These are phyloP conservation scores for Lipotes vexillifer DNA, from an alignment of 2,113 vertebrate species.

Conservation along the genomic window DNA sequence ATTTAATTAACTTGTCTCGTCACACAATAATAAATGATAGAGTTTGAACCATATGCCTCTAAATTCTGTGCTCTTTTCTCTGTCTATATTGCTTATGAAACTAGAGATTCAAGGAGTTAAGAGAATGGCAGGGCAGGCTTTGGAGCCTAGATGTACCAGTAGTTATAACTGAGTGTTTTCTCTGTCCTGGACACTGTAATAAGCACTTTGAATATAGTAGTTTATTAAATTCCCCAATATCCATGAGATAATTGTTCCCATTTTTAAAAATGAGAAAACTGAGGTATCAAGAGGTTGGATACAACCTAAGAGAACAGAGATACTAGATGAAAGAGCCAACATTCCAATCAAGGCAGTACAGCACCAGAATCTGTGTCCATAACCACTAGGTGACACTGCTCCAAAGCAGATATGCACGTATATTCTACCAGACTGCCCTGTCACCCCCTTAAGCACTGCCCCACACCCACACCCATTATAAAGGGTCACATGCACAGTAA, in stretches of 20 bases:
- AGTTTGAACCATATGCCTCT: not conserved
- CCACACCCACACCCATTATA: not conserved
- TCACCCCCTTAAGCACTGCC: not conserved
- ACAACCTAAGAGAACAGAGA: not conserved
- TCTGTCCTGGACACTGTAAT: not conserved
- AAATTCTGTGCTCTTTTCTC: not conserved
- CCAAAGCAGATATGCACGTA: not conserved
- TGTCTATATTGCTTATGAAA: not conserved
- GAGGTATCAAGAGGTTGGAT: not conserved
- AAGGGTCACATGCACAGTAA: not conserved
- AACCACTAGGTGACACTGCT: not conserved
- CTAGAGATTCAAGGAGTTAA: not conserved
- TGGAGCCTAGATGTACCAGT: not conserved
- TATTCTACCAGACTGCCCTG: not conserved
- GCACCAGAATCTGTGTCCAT: not conserved
- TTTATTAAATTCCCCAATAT: not conserved
- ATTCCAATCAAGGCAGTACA: not conserved
- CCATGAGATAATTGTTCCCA: not conserved
- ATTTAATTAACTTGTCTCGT: not conserved
- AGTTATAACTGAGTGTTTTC: not conserved
- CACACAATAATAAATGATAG: not conserved
- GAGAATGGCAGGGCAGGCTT: not conserved
- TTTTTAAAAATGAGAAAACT: not conserved
- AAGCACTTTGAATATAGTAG: not conserved
- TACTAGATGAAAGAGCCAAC: not conserved